phyloP scores from a whole-genome alignment of 2,113 vertebrate species.

The Micromys minutus region DNA sequence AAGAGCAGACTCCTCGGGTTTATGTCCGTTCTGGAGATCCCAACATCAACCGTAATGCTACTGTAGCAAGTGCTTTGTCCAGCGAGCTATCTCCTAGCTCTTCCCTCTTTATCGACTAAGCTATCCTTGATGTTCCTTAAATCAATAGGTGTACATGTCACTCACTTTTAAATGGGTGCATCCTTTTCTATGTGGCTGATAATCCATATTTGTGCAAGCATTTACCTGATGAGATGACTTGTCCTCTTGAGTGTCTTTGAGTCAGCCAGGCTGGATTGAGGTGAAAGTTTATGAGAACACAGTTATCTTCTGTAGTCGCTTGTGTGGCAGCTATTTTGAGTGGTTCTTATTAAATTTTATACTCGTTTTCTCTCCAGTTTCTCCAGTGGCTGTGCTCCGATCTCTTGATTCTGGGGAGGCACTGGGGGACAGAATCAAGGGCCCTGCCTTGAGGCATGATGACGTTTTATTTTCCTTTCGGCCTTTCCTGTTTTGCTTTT shows the following conservation, averaged over 20 bases:
- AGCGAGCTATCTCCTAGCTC: no score
- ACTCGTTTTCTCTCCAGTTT: background rate
- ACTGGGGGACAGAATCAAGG: background rate
- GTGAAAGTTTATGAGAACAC: background rate
- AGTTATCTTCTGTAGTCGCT: background rate
- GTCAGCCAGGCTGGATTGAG: background rate
- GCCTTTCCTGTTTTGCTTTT: background rate
- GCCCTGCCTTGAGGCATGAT: background rate
- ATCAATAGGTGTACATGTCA: background rate
- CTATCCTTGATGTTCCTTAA: background rate
- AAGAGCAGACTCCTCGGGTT: background rate
- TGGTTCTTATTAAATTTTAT: background rate
- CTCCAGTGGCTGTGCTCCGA: background rate
- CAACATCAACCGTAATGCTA: no score
- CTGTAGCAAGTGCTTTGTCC: background rate
- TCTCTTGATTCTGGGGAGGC: background rate
- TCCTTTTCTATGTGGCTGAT: background rate
- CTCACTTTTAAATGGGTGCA: background rate
- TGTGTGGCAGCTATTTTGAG: background rate
- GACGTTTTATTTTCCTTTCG: background rate
- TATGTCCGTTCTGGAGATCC: background rate
- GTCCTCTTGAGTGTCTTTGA: background rate
- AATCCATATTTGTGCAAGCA: background rate
- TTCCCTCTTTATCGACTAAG: background rate
- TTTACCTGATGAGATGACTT: background rate